Evolutionary conservation across 1,140 invertebrate genomes (phyloP).

Genomic region (Papilio polyxenes): DNA sequence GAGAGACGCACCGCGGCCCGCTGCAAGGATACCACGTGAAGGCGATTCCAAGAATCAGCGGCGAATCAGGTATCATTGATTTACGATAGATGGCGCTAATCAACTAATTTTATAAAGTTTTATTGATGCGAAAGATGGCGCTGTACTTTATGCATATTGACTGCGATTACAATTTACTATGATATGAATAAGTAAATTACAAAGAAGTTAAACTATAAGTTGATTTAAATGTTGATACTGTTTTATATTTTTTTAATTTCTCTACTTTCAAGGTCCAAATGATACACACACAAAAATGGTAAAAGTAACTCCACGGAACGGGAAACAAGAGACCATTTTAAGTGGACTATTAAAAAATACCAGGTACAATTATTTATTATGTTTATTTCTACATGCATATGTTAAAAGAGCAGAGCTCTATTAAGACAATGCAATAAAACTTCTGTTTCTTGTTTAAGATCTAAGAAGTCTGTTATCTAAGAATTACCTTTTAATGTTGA

Average conservation of each 20-base stretch:
- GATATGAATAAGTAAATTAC: too few species aligned
- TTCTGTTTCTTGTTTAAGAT: too few species aligned
- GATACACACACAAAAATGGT: slow-evolving; percentile 71
- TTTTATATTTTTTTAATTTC: slow-evolving; percentile 30
- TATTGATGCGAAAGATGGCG: not conserved
- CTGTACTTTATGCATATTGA: not conserved
- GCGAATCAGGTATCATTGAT: slow-evolving; percentile 61
- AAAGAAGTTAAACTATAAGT: too few species aligned
- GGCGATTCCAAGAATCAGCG: slow-evolving; percentile 69
- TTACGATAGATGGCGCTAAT: not conserved
- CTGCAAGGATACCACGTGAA: slow-evolving; percentile 87
- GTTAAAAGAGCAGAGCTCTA: too few species aligned
- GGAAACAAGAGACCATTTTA: slow-evolving; percentile 69
- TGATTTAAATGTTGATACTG: not conserved
- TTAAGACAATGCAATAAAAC: too few species aligned
- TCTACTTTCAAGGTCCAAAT: slow-evolving; percentile 58
- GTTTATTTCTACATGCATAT: not conserved
- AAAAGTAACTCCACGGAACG: slow-evolving; percentile 67
- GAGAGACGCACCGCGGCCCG: slow-evolving; percentile 86
- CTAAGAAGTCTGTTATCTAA: too few species aligned
- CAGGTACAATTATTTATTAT: slow-evolving; percentile 51
- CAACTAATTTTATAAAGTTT: not conserved
- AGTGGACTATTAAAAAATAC: slow-evolving; percentile 71
- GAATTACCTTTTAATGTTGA: too few species aligned
- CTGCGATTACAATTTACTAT: too few species aligned